Percentiles rank a stretch among this genome's conserved stretches.
These are phyloP conservation scores for Drosophila diplacantha DNA, from an alignment of 2,888 invertebrate genomes.

Conservation along the genomic window DNA sequence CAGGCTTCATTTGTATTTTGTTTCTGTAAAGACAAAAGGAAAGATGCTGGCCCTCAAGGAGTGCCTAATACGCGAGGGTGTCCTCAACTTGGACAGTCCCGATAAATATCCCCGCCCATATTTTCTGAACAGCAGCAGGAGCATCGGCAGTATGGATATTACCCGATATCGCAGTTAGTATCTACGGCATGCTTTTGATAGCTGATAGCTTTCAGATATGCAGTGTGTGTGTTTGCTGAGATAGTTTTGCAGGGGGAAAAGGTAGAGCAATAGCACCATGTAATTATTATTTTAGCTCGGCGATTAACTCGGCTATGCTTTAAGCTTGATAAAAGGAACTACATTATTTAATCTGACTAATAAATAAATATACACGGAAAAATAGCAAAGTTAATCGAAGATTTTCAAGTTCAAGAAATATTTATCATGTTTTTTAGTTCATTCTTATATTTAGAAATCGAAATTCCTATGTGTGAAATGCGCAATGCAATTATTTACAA, in stretches of 20 bases:
- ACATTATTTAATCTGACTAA: background rate
- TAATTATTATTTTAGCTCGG: background rate
- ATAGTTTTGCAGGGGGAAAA: background rate
- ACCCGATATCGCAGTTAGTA: slow-evolving; percentile 65
- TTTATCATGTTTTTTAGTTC: background rate
- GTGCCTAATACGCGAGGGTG: slow-evolving; percentile 75
- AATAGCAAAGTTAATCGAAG: background rate
- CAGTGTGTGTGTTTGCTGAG: background rate
- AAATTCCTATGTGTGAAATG: background rate
- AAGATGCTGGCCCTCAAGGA: slow-evolving; percentile 73
- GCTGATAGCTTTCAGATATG: slow-evolving; percentile 28
- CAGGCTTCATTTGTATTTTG: slow-evolving; percentile 1
- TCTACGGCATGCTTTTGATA: slow-evolving; percentile 25
- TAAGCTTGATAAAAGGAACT: background rate
- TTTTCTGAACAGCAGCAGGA: slow-evolving; percentile 54
- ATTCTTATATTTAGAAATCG: background rate
- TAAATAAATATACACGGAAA: background rate
- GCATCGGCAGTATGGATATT: slow-evolving; percentile 63
- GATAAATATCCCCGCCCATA: slow-evolving; percentile 41
- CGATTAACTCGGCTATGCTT: too few relatives aligned
- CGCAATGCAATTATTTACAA: background rate
- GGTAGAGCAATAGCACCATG: background rate
- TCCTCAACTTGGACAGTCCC: slow-evolving; percentile 63
- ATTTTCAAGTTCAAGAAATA: too few relatives aligned
- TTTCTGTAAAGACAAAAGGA: slow-evolving; percentile 13